Conservation (phyloP, 2,888 invertebrate genomes). For the Andrena camellia region DNA sequence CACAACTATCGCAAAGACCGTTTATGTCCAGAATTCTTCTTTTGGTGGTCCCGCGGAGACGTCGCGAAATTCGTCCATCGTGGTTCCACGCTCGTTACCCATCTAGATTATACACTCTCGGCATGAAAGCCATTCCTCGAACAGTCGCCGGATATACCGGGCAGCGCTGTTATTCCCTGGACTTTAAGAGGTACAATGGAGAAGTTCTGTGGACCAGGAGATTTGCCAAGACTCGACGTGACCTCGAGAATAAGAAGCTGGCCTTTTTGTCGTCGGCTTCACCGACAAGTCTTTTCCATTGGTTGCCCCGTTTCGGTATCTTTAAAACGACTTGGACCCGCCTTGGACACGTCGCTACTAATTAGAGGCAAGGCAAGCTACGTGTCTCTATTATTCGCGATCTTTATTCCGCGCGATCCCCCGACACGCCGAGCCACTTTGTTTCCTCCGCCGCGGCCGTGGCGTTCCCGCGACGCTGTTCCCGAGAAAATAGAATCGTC, state of each 20-base stretch:
- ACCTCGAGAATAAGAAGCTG: slow-evolving; percentile 2
- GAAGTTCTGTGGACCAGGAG: slow-evolving; percentile 41
- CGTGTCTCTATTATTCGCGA: slow-evolving; percentile 24
- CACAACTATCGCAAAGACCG: neutral
- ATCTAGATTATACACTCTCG: slow-evolving; percentile 44
- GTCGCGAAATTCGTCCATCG: slow-evolving; percentile 13
- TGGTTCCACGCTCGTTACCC: slow-evolving; percentile 37
- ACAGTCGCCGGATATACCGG: slow-evolving; percentile 10
- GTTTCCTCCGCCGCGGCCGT: neutral
- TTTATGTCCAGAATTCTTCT: neutral
- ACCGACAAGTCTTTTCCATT: slow-evolving; percentile 34
- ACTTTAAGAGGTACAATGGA: slow-evolving; percentile 51
- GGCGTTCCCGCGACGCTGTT: neutral
- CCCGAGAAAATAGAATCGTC: slow-evolving; percentile 47
- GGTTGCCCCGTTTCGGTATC: slow-evolving; percentile 19
- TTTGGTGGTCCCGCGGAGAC: neutral
- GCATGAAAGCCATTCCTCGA: slow-evolving; percentile 27
- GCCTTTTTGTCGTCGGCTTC: slow-evolving; percentile 18
- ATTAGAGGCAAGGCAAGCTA: slow-evolving; percentile 25
- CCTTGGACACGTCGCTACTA: slow-evolving; percentile 8
- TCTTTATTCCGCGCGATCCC: slow-evolving; percentile 42
- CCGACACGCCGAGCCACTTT: slow-evolving; percentile 5
- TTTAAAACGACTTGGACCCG: neutral
- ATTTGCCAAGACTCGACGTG: slow-evolving; percentile 37
- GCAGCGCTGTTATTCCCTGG: slow-evolving; percentile 37